Evolutionary conservation across 2,888 invertebrate species (phyloP), one percentile per base, ranked within the genome.

Genomic region (Aphodius sticticus): DNA sequence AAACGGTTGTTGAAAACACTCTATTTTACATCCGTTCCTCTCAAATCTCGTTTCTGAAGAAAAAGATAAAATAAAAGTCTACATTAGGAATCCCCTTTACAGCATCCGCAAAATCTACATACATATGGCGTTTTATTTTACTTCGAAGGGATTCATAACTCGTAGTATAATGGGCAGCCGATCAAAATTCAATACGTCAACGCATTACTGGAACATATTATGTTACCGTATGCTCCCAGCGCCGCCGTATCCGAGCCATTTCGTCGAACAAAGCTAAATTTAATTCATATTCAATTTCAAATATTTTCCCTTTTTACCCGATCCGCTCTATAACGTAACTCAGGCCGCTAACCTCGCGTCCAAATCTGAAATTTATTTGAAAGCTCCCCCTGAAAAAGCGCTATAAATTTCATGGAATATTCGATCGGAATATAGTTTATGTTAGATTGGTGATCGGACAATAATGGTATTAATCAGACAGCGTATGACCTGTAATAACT

Each of bases 131-230:
- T 53, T 53, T 53, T 53, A 53, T 53, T 53, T 53, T 53, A 53
- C 12, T 53, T 12, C 53, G 53, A 53, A 12, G 9, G 53, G 53
- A 53, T 53, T 53, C 53, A 53, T 53, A 53, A 53, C 53, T 53
- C 53, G 53, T 12, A 53, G 53, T 5, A 53, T 53, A 53, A 53
- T 53, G 53, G 53, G 53, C 12, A 53, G 53, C 53, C 74, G 74
- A 74, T 74, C 74, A 74, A 74, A 74, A 74, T 74, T 74, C 74
- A 74, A 74, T 74, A 74, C 74, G 74, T 74, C 35, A 14, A 16
- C 74, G n/a, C 74, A 74, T 74, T 74, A 74, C 36, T 16, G 74
- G 9, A 36, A 36, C 74, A 74, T 74, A 74, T 74, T 74, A 74
- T 74, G 74, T 74, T 74, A 37, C 74, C 74, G 37, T 26, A 74